A percentile compares a stretch with the other conserved stretches of the same genome.
Conservation (phyloP, 1,140 invertebrate genomes). For the Micrasema longulum region DNA sequence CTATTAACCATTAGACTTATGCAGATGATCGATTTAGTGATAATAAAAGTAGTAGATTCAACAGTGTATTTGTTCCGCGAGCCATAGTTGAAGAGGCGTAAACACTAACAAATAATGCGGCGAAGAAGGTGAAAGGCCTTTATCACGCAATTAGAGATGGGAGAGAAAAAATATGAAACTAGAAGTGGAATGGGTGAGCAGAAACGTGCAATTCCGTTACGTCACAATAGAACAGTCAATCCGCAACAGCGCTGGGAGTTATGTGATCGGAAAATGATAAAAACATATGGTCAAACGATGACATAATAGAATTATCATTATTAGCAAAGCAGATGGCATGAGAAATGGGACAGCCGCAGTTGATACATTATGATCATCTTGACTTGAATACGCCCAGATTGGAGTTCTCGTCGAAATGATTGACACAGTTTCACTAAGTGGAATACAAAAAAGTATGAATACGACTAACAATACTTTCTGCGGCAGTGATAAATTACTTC, state of each 20-base stretch:
- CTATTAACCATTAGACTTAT: too few relatives aligned
- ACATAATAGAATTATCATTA: background rate
- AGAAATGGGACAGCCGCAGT: background rate
- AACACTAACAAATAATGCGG: background rate
- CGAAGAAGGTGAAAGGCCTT: constrained; percentile 23
- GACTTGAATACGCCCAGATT: too few relatives aligned
- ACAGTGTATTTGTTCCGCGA: too few relatives aligned
- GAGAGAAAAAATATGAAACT: background rate
- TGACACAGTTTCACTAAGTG: too few relatives aligned
- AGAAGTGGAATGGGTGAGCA: background rate
- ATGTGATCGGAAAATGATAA: constrained; percentile 3
- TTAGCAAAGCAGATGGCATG: background rate
- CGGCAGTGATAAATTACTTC: too few relatives aligned
- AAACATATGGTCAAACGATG: background rate
- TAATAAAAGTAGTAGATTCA: too few relatives aligned
- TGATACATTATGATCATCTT: background rate
- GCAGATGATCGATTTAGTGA: too few relatives aligned
- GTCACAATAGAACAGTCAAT: constrained; percentile 11
- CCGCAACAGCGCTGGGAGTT: background rate
- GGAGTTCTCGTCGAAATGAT: too few relatives aligned
- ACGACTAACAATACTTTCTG: too few relatives aligned
- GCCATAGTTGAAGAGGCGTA: background rate
- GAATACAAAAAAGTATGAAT: too few relatives aligned
- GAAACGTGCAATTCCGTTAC: constrained; percentile 7
- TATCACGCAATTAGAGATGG: constrained; percentile 2